Evolutionary conservation across 2,888 invertebrate genomes (phyloP).

Genomic region (Lasioglossum lativentre): DNA sequence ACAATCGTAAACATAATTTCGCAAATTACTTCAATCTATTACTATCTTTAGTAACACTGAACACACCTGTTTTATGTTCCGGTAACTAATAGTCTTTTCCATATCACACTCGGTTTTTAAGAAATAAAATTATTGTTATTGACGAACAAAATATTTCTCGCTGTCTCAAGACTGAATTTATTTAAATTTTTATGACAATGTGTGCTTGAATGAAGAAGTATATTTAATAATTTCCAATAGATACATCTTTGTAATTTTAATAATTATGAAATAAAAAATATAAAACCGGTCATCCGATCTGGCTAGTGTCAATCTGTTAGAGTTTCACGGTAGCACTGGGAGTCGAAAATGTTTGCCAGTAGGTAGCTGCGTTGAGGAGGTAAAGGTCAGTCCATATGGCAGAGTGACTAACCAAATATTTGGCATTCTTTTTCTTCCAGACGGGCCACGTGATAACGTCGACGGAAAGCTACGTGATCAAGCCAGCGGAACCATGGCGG

Average conservation of each 20-base stretch:
- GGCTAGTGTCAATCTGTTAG: conserved; percentile 18
- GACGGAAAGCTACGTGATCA: conserved; percentile 88
- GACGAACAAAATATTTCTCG: too few relatives aligned
- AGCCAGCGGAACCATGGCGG: conserved; percentile 86
- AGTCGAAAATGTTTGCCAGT: conserved; percentile 7
- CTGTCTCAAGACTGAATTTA: too few relatives aligned
- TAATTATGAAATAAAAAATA: too few relatives aligned
- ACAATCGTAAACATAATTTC: background rate
- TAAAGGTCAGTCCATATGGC: conserved; percentile 45
- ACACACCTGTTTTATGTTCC: too few relatives aligned
- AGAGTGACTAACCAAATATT: conserved; percentile 53
- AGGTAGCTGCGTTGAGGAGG: conserved; percentile 36
- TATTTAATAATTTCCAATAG: too few relatives aligned
- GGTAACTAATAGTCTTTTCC: too few relatives aligned
- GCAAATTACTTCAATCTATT: background rate
- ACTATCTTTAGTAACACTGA: background rate
- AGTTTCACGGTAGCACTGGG: conserved; percentile 42
- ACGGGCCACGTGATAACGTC: conserved; percentile 90
- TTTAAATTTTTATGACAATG: too few relatives aligned
- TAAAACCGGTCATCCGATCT: too few relatives aligned
- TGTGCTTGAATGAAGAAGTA: too few relatives aligned
- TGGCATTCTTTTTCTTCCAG: conserved; percentile 84
- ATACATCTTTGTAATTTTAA: too few relatives aligned
- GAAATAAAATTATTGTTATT: too few relatives aligned
- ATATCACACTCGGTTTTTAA: too few relatives aligned